These are phyloP conservation scores for Brachionus calyciflorus DNA, from an alignment of 1,140 invertebrate genomes.

Conservation along the genomic window DNA sequence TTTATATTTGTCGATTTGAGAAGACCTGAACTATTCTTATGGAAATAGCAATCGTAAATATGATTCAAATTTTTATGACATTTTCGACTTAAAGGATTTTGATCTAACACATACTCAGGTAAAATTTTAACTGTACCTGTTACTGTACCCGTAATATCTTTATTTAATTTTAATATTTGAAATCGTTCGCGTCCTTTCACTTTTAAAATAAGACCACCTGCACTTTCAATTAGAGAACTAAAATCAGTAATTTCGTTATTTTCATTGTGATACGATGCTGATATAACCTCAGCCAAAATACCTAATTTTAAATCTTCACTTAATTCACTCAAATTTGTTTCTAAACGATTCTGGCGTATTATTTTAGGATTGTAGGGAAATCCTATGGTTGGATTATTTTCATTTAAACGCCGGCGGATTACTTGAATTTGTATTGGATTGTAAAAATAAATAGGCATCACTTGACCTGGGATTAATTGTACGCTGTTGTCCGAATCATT, in stretches of 20 bases:
- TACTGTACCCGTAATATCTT: neutral
- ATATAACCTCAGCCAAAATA: slow-evolving; percentile 40
- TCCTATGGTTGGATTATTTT: slow-evolving; percentile 19
- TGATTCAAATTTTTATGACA: neutral
- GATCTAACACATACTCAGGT: slow-evolving; percentile 10
- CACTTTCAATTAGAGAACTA: slow-evolving; percentile 31
- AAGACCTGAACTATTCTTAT: neutral
- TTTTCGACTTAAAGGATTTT: slow-evolving; percentile 3
- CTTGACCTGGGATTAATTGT: slow-evolving; percentile 45
- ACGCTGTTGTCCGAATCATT: slow-evolving; percentile 30
- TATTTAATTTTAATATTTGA: slow-evolving; percentile 9
- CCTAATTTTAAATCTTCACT: slow-evolving; percentile 15
- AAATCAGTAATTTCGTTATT: slow-evolving; percentile 24
- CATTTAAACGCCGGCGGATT: neutral
- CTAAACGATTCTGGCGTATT: neutral
- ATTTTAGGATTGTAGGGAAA: neutral
- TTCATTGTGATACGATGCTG: slow-evolving; percentile 15
- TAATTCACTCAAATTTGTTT: neutral
- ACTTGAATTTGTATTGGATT: slow-evolving; percentile 29
- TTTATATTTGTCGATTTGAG: neutral
- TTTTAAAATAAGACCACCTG: slow-evolving; percentile 12
- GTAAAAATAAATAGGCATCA: slow-evolving; percentile 44
- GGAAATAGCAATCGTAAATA: slow-evolving; percentile 1
- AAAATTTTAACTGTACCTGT: slow-evolving; percentile 35
- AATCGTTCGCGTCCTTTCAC: slow-evolving; percentile 36